phyloP scores from a whole-genome alignment of 2,113 vertebrate genomes.

The Elgaria multicarinata region DNA sequence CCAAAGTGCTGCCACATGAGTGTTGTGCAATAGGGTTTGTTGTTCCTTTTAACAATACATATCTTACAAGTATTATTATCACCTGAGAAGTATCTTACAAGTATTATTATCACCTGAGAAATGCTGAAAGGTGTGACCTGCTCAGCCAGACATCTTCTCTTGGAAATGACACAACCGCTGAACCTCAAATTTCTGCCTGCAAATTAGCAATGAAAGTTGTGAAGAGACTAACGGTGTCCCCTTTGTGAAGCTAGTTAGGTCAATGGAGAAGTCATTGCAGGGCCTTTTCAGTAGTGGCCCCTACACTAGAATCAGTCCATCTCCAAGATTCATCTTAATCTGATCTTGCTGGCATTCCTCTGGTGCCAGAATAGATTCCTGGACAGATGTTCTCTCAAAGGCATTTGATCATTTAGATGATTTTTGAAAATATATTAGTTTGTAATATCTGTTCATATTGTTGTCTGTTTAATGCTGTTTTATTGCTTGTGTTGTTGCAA shows the following conservation, averaged over 20 bases:
- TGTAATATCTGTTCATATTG: neutral
- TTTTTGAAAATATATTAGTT: neutral
- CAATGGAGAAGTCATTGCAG: neutral
- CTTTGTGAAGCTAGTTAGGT: neutral
- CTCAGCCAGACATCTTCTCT: neutral
- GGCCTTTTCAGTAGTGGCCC: neutral
- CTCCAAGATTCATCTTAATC: neutral
- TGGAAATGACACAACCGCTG: neutral
- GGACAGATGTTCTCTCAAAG: neutral
- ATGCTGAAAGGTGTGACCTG: neutral
- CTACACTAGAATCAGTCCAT: neutral
- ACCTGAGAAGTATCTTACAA: neutral
- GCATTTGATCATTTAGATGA: neutral
- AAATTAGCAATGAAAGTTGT: neutral
- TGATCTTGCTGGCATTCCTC: neutral
- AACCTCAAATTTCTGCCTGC: neutral
- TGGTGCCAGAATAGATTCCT: neutral
- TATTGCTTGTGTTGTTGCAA: neutral
- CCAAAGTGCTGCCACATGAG: neutral
- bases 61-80: too few relatives aligned
- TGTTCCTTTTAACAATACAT: neutral
- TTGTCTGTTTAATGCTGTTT: neutral
- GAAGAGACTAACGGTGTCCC: neutral
- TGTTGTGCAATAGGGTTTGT: neutral
- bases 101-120: neutral